phyloP scores from a whole-genome alignment of 2,888 invertebrate genomes.

The Acleris sparsana region DNA sequence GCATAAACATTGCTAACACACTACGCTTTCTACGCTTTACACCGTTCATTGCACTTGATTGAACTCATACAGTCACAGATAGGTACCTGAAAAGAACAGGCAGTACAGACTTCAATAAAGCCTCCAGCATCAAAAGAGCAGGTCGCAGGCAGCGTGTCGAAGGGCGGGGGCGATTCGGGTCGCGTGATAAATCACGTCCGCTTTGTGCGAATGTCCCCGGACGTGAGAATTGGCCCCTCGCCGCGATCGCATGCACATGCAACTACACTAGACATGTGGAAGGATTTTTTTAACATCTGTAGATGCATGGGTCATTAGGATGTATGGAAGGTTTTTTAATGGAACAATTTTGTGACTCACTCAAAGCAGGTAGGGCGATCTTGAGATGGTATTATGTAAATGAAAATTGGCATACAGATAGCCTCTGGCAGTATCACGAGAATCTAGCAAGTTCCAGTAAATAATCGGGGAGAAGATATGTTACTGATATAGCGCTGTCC shows the following conservation, averaged over 20 bases:
- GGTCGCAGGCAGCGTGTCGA: slow-evolving; percentile 27
- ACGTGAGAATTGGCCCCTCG: slow-evolving; percentile 64
- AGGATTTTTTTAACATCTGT: slow-evolving; percentile 43
- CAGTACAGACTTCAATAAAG: not conserved
- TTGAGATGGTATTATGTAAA: not conserved
- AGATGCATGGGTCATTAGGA: slow-evolving; percentile 10
- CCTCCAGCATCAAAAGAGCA: not conserved
- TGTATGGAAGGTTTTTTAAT: not conserved
- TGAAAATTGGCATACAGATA: not conserved
- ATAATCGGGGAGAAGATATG: too few species aligned
- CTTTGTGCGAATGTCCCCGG: slow-evolving; percentile 46
- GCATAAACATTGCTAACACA: too few species aligned
- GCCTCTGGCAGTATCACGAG: too few species aligned
- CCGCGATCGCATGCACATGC: slow-evolving; percentile 63
- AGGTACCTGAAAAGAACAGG: too few species aligned
- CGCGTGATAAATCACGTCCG: slow-evolving; percentile 41
- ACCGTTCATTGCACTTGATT: too few species aligned
- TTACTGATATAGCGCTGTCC: too few species aligned
- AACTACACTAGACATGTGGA: slow-evolving; percentile 42
- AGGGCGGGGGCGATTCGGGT: slow-evolving; percentile 43
- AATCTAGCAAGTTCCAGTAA: too few species aligned
- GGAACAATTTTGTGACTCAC: not conserved
- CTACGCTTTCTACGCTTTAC: too few species aligned
- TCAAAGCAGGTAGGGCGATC: not conserved
- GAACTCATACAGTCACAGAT: too few species aligned